Evolutionary conservation across 2,888 invertebrate genomes (phyloP), one percentile per base, ranked within the genome.

Genomic region (Mesochorus sp.): DNA sequence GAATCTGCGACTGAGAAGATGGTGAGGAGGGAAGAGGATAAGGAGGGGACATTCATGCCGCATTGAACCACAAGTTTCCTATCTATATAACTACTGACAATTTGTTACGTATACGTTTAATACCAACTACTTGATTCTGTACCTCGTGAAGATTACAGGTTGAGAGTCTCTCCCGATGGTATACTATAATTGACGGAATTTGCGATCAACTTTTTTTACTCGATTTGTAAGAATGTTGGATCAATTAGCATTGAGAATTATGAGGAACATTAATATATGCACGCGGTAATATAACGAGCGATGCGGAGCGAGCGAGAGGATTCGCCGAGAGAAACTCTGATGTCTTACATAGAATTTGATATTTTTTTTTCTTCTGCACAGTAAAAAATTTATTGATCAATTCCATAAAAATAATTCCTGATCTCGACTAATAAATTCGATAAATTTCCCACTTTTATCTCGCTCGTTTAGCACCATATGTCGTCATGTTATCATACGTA

Each of bases 101-200:
- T 77, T 73, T 73, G 39, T 57, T 68, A 62, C 62, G 62, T 77
- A 68, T 17, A 68, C 55, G 31, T 26, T 68, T 21, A 44, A 55
- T 39, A 68, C 8, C 37, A 31, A 17, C 59, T 57, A 19, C 42
- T 51, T 49, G 21, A 2, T 24, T 37, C 34, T n/a, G n/a, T 66
- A 42, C 4, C 34, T n/a, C 44, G 12, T 66, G 19, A 53, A 37
- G 61, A 44, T 61, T 31, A 47, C 17, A 44, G 21, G 57, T 57
- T 68, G 24, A 21, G 53, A 68, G n/a, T 55, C 19, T 28, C 42
- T 26, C 17, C n/a, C 28, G 68, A 78, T 57, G 17, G 31, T 59
- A 31, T n/a, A n/a, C n/a, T n/a, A n/a, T 57, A 61, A 73, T 73
- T 64, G 55, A 49, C 31, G 55, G 39, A 53, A 73, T 34, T 57